These are phyloP conservation scores for Phoenicopterus ruber DNA, from an alignment of 2,113 vertebrate species.

Conservation along the genomic window DNA sequence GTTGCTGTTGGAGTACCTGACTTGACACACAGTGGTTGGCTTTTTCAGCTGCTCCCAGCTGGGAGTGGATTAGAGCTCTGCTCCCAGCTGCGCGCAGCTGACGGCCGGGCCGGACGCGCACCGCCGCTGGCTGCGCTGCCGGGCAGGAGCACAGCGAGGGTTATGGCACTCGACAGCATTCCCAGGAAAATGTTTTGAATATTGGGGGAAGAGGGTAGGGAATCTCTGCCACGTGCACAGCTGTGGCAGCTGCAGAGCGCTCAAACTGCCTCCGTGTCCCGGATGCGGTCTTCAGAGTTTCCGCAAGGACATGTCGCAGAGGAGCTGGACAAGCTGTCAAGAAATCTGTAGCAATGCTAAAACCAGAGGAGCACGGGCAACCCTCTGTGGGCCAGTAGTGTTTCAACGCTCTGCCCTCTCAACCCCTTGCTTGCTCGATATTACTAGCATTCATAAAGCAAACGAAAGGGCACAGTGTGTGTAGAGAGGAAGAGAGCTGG, in stretches of 20 bases:
- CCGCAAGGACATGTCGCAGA: neutral
- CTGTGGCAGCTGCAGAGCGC: rapidly evolving
- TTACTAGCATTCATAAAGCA: neutral
- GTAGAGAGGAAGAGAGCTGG: neutral
- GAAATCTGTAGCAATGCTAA: neutral
- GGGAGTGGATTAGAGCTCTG: neutral
- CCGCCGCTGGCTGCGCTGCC: neutral
- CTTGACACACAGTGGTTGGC: neutral
- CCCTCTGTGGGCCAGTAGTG: neutral
- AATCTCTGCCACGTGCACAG: neutral
- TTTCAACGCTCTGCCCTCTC: neutral
- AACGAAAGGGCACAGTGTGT: rapidly evolving
- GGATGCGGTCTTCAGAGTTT: rapidly evolving
- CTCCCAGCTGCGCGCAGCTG: conserved; percentile 55
- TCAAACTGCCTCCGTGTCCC: rapidly evolving
- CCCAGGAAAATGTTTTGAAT: neutral
- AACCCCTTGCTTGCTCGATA: neutral
- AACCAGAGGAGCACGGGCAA: neutral
- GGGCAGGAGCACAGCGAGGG: neutral
- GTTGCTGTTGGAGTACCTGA: neutral
- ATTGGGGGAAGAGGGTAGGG: rapidly evolving
- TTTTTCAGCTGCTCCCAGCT: conserved; percentile 42
- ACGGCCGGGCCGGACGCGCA: neutral
- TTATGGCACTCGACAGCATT: neutral
- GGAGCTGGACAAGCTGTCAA: neutral